Conservation (phyloP, 2,888 invertebrate species). For the Opisthograptis luteolata region DNA sequence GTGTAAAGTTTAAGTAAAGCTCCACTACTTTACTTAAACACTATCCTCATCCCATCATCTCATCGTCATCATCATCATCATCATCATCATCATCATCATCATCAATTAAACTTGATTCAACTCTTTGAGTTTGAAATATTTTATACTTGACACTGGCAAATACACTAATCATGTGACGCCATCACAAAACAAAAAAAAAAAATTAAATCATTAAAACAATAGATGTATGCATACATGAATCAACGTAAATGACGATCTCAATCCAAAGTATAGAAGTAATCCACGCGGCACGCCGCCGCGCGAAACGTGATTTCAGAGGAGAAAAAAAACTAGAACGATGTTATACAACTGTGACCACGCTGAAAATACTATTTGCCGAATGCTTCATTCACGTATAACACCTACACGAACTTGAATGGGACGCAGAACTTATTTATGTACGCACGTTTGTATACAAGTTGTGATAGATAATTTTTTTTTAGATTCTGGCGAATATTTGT, state of each 20-base stretch:
- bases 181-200: constrained; percentile 16
- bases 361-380: constrained; percentile 29
- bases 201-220: constrained; percentile 13
- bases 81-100: too few species aligned
- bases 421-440: constrained; percentile 29
- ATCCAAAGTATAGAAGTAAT: constrained; percentile 1
- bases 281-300: constrained; percentile 2
- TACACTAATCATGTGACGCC: too few species aligned
- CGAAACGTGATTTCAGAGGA: constrained; percentile 13
- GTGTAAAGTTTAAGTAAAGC: too few species aligned
- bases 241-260: constrained; percentile 4
- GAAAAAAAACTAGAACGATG: constrained; percentile 21
- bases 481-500: not conserved
- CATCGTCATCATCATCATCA: too few species aligned
- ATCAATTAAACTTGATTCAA: too few species aligned
- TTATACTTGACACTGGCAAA: too few species aligned
- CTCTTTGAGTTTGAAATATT: too few species aligned
- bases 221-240: constrained; percentile 14
- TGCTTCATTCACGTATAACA: constrained; percentile 36
- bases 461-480: constrained; percentile 9
- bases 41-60: too few species aligned
- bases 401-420: constrained; percentile 36
- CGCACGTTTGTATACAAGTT: constrained; percentile 4
- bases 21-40: too few species aligned
- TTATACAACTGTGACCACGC: constrained; percentile 27